phyloP scores from a whole-genome alignment of 2,113 vertebrate genomes.

The Climacteris rufus region DNA sequence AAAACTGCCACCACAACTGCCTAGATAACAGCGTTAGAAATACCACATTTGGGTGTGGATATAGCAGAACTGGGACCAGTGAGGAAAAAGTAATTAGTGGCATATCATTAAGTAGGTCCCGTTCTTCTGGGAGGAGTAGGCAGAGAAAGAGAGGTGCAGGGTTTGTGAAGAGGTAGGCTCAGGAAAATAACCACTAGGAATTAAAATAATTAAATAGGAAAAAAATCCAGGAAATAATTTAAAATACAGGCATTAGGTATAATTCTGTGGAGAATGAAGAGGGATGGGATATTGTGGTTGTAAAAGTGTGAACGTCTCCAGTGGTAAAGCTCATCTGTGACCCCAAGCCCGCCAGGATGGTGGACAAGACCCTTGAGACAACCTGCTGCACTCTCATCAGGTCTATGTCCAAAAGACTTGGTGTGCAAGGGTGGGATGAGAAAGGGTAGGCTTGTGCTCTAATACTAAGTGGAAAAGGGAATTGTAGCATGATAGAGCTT shows the following conservation, averaged over 20 bases:
- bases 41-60: background rate
- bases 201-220: background rate
- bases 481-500: background rate
- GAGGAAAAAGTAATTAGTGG: background rate
- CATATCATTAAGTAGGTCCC: background rate
- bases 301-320: background rate
- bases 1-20: background rate
- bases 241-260: background rate
- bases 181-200: background rate
- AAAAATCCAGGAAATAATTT: background rate
- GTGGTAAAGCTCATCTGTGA: background rate
- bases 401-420: background rate
- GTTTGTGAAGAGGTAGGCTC: background rate
- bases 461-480: background rate
- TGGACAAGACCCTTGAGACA: background rate
- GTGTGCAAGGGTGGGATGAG: background rate
- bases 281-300: background rate
- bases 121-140: background rate
- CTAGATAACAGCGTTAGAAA: background rate
- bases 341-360: background rate
- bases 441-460: background rate
- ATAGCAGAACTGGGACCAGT: background rate
- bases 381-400: background rate
- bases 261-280: background rate
- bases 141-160: background rate